Evolutionary conservation across 2,888 invertebrate genomes (phyloP), one percentile per base, ranked within the genome.

Genomic region (Rhamphomyia laevipes): DNA sequence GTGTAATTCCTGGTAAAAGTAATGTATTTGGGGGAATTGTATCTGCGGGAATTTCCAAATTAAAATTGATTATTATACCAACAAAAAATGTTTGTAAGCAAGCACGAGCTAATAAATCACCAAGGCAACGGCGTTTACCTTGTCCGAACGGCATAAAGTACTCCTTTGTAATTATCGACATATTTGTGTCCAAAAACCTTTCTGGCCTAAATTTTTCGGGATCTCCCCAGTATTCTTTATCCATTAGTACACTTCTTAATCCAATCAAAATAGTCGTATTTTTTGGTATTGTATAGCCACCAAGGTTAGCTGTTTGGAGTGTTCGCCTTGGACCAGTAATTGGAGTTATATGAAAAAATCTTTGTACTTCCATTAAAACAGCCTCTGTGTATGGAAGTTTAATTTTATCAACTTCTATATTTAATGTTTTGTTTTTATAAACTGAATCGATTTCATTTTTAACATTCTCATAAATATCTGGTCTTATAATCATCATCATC

Each of bases 91-190:
- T 65, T 60, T 81, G 83, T 9, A 82, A 62, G 53, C 78, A 77
- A 1, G 74, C 73, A 50, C 73, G 73, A 1, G 82, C 83, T 52
- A 84, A 61, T 1, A 74, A 65, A 62, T 83, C 81, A 1, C 82
- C 84, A 1, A 81, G 68, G 58, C 84, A 84, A 51, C 80, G 74
- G 58, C 83, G 70, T 57, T 73, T 74, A 3, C 83, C 83, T 75
- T 70, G 57, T 1, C 68, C 68, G 21, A 72, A 69, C 12, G 69
- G 66, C 56, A 69, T 65, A 27, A 68, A 67, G 45, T 61, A 65
- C 31, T 70, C 68, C 43, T 65, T 64, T 47, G 61, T 64, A 15
- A 57, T 52, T 33, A 55, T 49, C 45, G 61, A 62, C 4, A 62
- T 59, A 11, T 63, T 58, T 0, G 59, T 54, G 55, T 72, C 64